Base-by-base conservation (phyloP, 2,888 invertebrate species). In the Octodonta nipae region DNA sequence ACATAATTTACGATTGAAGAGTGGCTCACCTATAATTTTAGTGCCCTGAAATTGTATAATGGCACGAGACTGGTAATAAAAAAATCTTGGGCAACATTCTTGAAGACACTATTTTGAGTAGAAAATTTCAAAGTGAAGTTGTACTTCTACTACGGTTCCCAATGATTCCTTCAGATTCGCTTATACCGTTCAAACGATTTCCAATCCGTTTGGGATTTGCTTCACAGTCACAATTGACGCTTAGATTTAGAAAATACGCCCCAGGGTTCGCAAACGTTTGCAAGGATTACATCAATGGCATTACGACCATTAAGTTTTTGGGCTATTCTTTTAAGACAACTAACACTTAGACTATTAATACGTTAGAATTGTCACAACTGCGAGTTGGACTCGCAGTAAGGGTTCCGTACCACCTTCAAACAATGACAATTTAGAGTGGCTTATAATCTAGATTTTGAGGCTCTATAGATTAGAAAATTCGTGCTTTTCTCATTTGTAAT, bases 1-100 rank as follows among this genome's bases (percentile, higher is more conserved):
- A n/a, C 41, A 44, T 30, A 29, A 11, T 13, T 30, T 44, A 24
- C 8, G 13, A 40, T 32, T 47, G 24, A 40, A 42, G 34, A 20
- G 37, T 40, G n/a, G 13, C 42, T 13, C n/a, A n/a, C n/a, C n/a
- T 26, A 36, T 15, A 38, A 36, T 32, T 24, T 38, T 17, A 28
- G 38, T 31, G 29, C 34, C 17, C 38, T 39, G 20, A 27, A 29
- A 30, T 34, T 35, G 13, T 44, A 37, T 20, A 40, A 37, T 28
- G 30, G 41, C 38, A 2, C 25, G n/a, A n/a, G 35, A 22, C 29
- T 38, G 10, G 13, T 8, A 14, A 13, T 38, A 32, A 24, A 20
- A 15, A 32, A 27, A 13, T 31, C 15, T 5, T 11, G 10, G 12
- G 8, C 12, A 32, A 30, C 22, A 2, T 32, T 11, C 17, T 26